These are phyloP conservation scores for Suncus etruscus DNA, from an alignment of 2,113 vertebrate genomes.

Conservation along the genomic window DNA sequence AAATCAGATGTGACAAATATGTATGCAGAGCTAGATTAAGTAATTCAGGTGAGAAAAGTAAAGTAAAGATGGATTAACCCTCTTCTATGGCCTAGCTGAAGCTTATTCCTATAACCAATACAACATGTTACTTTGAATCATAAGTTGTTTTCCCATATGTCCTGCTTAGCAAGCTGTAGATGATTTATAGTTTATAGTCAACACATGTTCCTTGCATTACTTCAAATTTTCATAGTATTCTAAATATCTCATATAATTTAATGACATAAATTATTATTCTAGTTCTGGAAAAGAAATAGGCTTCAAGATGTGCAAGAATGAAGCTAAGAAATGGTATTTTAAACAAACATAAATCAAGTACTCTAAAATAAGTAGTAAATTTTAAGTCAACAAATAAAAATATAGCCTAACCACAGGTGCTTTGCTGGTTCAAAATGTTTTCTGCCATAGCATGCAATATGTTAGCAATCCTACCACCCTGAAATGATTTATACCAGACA, in stretches of 20 bases:
- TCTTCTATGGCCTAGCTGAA: not conserved
- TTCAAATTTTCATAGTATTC: conserved; percentile 61
- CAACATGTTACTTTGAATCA: not conserved
- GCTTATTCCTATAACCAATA: not conserved
- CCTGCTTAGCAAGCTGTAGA: conserved; percentile 4
- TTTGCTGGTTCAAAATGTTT: not conserved
- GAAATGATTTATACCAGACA: not conserved
- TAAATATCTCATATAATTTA: conserved; percentile 65
- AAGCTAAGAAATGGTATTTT: conserved; percentile 63
- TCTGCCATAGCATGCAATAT: not conserved
- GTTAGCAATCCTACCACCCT: not conserved
- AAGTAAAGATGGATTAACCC: not conserved
- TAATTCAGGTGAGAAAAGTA: not conserved
- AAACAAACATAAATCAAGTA: conserved; percentile 68
- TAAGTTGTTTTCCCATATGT: conserved; percentile 7
- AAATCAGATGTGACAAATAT: not conserved
- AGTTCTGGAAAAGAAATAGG: conserved; percentile 50
- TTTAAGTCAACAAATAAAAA: conserved; percentile 46
- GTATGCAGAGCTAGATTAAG: not conserved
- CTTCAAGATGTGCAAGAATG: conserved; percentile 54
- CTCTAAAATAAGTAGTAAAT: conserved; percentile 57
- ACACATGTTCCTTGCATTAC: conserved; percentile 57
- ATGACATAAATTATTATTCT: conserved; percentile 62
- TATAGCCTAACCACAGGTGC: conserved; percentile 35
- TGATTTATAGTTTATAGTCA: conserved; percentile 46